Evolutionary conservation across 1,140 invertebrate species (phyloP), one percentile per base, ranked within the genome.

Genomic region (Sitobion miscanthi): DNA sequence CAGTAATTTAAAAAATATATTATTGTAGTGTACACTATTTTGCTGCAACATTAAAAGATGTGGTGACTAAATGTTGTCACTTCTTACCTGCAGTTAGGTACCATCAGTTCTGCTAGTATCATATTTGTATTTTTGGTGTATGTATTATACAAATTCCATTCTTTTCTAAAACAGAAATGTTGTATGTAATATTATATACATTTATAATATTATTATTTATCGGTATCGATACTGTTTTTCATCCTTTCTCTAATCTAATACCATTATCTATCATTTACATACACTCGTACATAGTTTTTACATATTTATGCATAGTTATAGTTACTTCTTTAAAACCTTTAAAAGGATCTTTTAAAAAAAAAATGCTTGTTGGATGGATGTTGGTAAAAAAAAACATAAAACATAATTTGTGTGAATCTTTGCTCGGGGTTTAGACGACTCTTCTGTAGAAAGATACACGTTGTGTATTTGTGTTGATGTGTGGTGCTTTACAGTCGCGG

Each of bases 401-500:
- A 21, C 6, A 86, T 45, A 86, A 45, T 42, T 45, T 62, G 38
- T 90, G 38, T 62, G 20, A 62, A 62, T 90, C 35, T 57, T 42
- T 57, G 38, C 38, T 9, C 38, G 54, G 54, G 54, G 38, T 90
- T 62, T 90, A 20, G 14, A 45, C 5, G 6, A 90, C 23, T 57
- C 52, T 90, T 90, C 89, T 45, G 89, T 90, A 90, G 54, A 62
- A 62, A 90, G 35, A 90, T 62, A 90, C 89, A 62, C 89, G 30
- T 62, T 45, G 87, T 89, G 87, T 90, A 90, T 90, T 69, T 62
- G 35, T 90, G 54, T 90, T 90, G 89, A 91, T 82, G n/a, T 91
- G 20, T 91, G 69, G 62, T 91, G 90, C 85, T 94, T 94, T 94
- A 86, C 94, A 94, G 94, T 91, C 57, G 25, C 54, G 88, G 77